Percentiles rank a stretch among this genome's conserved stretches.
phyloP scores from a whole-genome alignment of 2,888 invertebrate species.

The Argynnis bischoffii region DNA sequence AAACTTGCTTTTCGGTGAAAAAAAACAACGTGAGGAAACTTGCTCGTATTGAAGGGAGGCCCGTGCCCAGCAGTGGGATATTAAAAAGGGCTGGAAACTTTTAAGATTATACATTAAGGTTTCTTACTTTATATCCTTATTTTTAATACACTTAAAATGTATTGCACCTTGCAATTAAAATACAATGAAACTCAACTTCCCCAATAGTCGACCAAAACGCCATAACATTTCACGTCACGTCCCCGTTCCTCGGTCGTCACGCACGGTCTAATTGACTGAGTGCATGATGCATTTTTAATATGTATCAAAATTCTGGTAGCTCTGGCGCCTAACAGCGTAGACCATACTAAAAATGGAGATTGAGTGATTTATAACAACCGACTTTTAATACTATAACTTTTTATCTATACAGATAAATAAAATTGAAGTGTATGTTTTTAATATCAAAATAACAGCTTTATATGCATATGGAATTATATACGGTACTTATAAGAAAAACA shows the following conservation, averaged over 20 bases:
- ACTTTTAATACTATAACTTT: neutral
- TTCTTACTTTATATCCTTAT: no score
- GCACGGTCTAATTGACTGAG: conserved; percentile 57
- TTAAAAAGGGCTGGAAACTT: no score
- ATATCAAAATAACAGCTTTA: no score
- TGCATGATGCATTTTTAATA: conserved; percentile 57
- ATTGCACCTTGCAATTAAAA: conserved; percentile 39
- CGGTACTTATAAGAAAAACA: no score
- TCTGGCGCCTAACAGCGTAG: conserved; percentile 38
- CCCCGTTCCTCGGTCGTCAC: conserved; percentile 44
- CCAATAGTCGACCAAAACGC: conserved; percentile 28
- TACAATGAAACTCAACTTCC: conserved; percentile 43
- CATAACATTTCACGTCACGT: conserved; percentile 50
- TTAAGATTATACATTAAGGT: no score
- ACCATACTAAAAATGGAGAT: neutral
- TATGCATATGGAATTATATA: no score
- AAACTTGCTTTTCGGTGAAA: no score
- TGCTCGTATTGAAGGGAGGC: no score
- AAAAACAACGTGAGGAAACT: no score
- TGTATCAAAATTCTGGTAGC: conserved; percentile 36
- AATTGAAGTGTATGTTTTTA: no score
- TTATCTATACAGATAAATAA: no score
- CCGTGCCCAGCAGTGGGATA: no score
- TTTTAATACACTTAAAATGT: conserved; percentile 8
- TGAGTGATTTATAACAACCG: neutral